Percentiles rank a stretch among this genome's conserved stretches.
Evolutionary conservation across 2,888 invertebrate species (phyloP).

Genomic region (Neria commutata): DNA sequence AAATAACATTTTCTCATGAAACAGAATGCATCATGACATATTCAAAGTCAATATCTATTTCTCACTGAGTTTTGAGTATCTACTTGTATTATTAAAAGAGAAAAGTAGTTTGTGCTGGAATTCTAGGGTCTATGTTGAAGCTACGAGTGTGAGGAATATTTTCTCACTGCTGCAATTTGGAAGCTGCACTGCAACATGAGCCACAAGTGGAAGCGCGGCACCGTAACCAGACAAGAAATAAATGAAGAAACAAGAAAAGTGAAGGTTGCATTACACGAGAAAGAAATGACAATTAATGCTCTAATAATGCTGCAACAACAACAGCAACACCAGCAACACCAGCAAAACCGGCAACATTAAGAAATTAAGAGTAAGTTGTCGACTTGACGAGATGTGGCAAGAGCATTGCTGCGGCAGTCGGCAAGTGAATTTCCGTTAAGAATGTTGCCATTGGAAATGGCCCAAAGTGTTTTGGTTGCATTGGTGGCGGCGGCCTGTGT

Average conservation of each 20-base stretch:
- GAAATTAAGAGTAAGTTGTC: too few relatives aligned
- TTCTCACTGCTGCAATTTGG: too few relatives aligned
- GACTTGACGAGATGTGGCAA: slow-evolving; percentile 20
- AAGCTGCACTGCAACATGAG: slow-evolving; percentile 5
- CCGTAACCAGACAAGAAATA: slow-evolving; percentile 12
- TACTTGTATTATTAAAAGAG: too few relatives aligned
- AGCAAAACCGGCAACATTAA: slow-evolving; percentile 11
- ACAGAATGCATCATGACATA: too few relatives aligned
- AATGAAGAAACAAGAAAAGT: slow-evolving; percentile 40
- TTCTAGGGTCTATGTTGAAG: too few relatives aligned
- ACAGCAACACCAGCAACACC: slow-evolving; percentile 22
- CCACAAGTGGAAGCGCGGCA: slow-evolving; percentile 11
- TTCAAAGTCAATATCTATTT: too few relatives aligned
- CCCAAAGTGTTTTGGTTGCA: neutral
- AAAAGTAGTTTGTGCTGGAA: too few relatives aligned
- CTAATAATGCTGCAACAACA: slow-evolving; percentile 53
- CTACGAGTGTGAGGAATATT: too few relatives aligned
- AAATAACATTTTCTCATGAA: too few relatives aligned
- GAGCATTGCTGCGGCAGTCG: slow-evolving; percentile 37
- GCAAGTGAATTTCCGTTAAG: slow-evolving; percentile 48
- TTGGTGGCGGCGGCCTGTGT: slow-evolving; percentile 11
- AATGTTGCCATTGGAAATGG: slow-evolving; percentile 45
- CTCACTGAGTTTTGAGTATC: too few relatives aligned
- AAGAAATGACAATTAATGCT: slow-evolving; percentile 56
- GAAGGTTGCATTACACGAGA: slow-evolving; percentile 47